A percentile compares a stretch with the other conserved stretches of the same genome.
phyloP scores from a whole-genome alignment of 2,113 vertebrate genomes.

The Ceyx melanurus region DNA sequence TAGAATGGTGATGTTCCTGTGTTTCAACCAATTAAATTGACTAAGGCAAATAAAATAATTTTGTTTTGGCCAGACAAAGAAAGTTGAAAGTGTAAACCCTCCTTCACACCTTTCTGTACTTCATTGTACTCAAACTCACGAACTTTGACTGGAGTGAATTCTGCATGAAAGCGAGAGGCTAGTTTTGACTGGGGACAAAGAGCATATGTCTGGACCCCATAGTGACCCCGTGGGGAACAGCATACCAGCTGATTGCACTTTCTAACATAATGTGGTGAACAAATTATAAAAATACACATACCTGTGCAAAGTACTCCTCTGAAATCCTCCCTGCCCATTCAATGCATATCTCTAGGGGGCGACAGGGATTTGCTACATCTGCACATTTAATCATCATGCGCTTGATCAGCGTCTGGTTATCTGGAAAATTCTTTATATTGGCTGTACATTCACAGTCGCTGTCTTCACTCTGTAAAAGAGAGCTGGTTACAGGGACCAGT shows the following conservation, averaged over 20 bases:
- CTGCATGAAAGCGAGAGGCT: neutral
- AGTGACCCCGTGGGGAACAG: neutral
- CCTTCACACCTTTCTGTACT: neutral
- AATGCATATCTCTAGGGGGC: constrained; percentile 90
- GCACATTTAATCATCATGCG: constrained; percentile 98
- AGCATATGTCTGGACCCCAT: fast-evolving
- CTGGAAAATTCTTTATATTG: constrained; percentile 86
- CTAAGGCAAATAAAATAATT: neutral
- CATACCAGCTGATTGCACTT: neutral
- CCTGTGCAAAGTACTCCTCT: constrained; percentile 96
- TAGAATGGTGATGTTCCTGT: neutral
- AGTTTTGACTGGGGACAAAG: neutral
- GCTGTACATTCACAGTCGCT: constrained; percentile 81
- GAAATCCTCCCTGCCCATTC: constrained; percentile 97
- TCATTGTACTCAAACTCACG: neutral
- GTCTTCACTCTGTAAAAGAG: constrained; percentile 80
- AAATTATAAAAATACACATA: constrained; percentile 22
- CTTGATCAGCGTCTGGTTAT: constrained; percentile 93
- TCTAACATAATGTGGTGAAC: neutral
- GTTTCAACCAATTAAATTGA: neutral
- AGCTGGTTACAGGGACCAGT: neutral
- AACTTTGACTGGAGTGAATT: neutral
- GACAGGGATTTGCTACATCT: constrained; percentile 93
- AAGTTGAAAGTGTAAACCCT: neutral
- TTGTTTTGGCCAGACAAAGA: neutral